Evolutionary conservation across 2,888 invertebrate genomes (phyloP).

Genomic region (Acleris emargana): DNA sequence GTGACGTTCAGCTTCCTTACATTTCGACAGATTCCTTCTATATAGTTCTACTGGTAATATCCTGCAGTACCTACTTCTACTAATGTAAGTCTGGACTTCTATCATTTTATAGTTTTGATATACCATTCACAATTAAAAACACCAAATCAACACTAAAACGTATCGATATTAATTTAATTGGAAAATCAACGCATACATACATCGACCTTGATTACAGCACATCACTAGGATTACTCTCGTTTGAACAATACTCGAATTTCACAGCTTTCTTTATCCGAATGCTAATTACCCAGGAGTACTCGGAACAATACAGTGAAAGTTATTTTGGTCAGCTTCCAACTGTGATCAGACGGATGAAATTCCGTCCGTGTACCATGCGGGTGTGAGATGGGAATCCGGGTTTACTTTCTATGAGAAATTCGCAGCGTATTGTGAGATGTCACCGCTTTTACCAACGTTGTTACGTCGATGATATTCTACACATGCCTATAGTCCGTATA

Average conservation of each 20-base stretch:
- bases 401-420: constrained; percentile 33
- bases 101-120: too few species aligned
- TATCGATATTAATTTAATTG: too few species aligned
- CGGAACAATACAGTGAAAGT: constrained; percentile 34
- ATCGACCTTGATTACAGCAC: constrained; percentile 1
- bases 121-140: too few species aligned
- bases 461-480: background rate
- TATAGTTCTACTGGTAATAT: too few species aligned
- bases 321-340: constrained; percentile 35
- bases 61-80: too few species aligned
- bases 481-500: too few species aligned
- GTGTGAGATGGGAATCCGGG: constrained; percentile 31
- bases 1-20: too few species aligned
- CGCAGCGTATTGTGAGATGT: constrained; percentile 16
- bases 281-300: constrained; percentile 18
- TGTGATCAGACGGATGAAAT: constrained; percentile 27
- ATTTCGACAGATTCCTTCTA: too few species aligned
- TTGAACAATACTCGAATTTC: constrained; percentile 35
- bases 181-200: background rate
- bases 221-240: constrained; percentile 26
- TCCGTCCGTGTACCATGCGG: constrained; percentile 14
- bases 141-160: too few species aligned
- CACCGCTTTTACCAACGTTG: background rate
- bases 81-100: too few species aligned
- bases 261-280: constrained; percentile 35